These are phyloP conservation scores for Alentia gelatinosa DNA, from an alignment of 2,888 invertebrate genomes.

Conservation along the genomic window DNA sequence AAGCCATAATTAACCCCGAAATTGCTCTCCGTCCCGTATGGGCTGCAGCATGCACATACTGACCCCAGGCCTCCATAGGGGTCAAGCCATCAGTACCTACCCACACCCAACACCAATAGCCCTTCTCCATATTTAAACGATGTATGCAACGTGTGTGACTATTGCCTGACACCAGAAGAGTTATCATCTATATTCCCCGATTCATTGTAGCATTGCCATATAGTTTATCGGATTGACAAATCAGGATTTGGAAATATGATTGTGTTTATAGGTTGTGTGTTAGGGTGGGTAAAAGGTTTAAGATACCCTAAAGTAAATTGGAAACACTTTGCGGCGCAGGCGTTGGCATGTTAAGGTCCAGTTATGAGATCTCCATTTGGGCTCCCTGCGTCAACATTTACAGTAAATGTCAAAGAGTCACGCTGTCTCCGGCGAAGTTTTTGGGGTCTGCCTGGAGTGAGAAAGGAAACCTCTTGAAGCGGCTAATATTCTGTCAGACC, in stretches of 20 bases:
- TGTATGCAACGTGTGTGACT: too few relatives aligned
- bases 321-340: neutral
- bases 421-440: neutral
- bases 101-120: neutral
- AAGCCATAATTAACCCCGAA: neutral
- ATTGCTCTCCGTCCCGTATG: neutral
- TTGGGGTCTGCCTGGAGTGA: neutral
- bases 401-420: neutral
- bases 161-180: too few relatives aligned
- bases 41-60: neutral
- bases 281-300: too few relatives aligned
- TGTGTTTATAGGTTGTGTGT: too few relatives aligned
- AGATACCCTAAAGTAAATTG: neutral
- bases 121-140: neutral
- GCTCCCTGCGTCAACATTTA: neutral
- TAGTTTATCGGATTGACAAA: too few relatives aligned
- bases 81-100: neutral
- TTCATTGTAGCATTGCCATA: too few relatives aligned
- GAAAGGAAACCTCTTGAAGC: too few relatives aligned
- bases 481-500: neutral
- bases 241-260: too few relatives aligned
- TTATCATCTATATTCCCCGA: too few relatives aligned
- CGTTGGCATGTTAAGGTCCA: neutral
- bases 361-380: neutral
- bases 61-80: neutral